phyloP scores from a whole-genome alignment of 2,113 vertebrate species.

The Halichoerus grypus region DNA sequence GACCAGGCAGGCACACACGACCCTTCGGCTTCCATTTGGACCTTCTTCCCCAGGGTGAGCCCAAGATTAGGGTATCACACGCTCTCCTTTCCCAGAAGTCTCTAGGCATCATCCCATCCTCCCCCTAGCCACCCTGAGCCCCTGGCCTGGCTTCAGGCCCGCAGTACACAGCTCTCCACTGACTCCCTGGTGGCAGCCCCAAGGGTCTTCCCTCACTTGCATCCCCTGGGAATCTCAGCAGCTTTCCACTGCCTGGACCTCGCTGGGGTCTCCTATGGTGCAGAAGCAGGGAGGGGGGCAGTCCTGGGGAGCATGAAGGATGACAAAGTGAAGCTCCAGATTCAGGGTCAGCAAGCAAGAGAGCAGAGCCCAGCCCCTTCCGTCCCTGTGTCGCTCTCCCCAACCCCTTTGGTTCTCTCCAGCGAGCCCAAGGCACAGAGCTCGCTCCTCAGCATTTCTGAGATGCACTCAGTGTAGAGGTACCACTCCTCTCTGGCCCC shows the following conservation, averaged over 20 bases:
- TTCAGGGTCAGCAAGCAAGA: neutral
- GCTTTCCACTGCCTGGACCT: slow-evolving; percentile 43
- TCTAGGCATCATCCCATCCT: neutral
- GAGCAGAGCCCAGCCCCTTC: neutral
- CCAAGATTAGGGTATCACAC: neutral
- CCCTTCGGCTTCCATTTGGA: neutral
- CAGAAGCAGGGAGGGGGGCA: slow-evolving; percentile 88
- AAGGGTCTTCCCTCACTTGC: slow-evolving; percentile 59
- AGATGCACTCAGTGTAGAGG: neutral
- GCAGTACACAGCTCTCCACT: neutral
- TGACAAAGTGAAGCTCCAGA: neutral
- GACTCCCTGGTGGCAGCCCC: neutral
- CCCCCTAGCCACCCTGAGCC: neutral
- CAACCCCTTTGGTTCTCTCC: neutral
- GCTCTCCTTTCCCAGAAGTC: neutral
- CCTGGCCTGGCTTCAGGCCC: neutral
- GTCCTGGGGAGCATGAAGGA: slow-evolving; percentile 79
- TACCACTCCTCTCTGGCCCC: neutral
- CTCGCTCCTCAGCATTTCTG: neutral
- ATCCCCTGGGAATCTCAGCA: neutral
- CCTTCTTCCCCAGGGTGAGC: neutral
- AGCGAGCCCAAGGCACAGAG: neutral
- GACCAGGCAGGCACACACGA: neutral
- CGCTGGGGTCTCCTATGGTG: slow-evolving; percentile 82
- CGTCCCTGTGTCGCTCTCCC: neutral